Evolutionary conservation across 2,888 invertebrate genomes (phyloP).

Genomic region (Drosophila rubida): DNA sequence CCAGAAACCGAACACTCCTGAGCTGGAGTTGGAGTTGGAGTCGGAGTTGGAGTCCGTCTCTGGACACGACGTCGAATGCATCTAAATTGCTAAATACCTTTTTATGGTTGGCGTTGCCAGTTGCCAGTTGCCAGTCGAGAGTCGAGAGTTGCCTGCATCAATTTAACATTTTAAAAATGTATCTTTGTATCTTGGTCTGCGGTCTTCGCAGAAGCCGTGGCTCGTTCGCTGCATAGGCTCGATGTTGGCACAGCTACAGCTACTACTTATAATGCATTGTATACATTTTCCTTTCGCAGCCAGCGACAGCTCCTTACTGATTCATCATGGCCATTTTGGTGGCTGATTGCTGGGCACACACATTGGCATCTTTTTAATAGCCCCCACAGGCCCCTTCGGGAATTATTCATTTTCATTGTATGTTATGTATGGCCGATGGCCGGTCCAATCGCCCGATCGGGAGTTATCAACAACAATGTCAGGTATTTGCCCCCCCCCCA

Average conservation of each 20-base stretch:
- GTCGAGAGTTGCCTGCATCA: slow-evolving; percentile 57
- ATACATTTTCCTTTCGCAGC: slow-evolving; percentile 63
- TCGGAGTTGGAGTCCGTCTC: slow-evolving; percentile 46
- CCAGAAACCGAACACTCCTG: slow-evolving; percentile 32
- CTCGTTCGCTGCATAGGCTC: slow-evolving; percentile 19
- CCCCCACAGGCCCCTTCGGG: slow-evolving; percentile 73
- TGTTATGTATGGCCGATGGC: too few species aligned
- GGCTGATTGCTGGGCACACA: slow-evolving; percentile 67
- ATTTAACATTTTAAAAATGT: slow-evolving; percentile 80
- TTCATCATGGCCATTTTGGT: slow-evolving; percentile 76
- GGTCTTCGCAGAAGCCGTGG: slow-evolving; percentile 72
- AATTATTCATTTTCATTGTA: slow-evolving; percentile 78
- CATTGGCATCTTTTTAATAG: slow-evolving; percentile 79
- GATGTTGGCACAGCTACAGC: slow-evolving; percentile 21
- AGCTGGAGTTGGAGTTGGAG: slow-evolving; percentile 38
- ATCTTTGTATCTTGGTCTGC: slow-evolving; percentile 73
- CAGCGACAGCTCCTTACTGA: slow-evolving; percentile 62
- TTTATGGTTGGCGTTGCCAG: slow-evolving; percentile 69
- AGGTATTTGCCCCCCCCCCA: slow-evolving; percentile 52
- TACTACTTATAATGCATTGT: slow-evolving; percentile 62
- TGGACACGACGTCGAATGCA: slow-evolving; percentile 78
- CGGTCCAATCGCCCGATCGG: slow-evolving; percentile 43
- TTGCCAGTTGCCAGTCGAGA: slow-evolving; percentile 25
- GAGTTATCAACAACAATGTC: slow-evolving; percentile 69
- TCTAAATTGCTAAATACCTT: slow-evolving; percentile 80